Evolutionary conservation across 2,797 vertebrate species (phyloP), one percentile per base, ranked within the genome.

Genomic region (Molossus molossus): DNA sequence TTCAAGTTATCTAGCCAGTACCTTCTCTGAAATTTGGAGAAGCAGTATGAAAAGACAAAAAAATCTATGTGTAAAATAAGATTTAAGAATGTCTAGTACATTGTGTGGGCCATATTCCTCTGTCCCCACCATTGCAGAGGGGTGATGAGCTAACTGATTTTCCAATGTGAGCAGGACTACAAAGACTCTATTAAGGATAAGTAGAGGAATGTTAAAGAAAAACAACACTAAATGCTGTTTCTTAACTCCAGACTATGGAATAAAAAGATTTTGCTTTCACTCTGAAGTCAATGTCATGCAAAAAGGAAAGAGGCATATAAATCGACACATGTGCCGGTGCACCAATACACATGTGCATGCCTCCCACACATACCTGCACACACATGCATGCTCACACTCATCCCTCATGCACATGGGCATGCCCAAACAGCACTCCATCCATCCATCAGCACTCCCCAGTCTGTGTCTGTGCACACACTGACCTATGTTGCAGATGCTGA

Each of bases 241-340:
- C 58, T 80, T 82, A 94, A 65, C 9, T 55, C 48, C 33, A 80
- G 60, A 76, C 40, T 11, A 33, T 18, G n/a, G 33, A 83, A 84
- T 89, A 67, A 85, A 92, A 91, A 86, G 33, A 84, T 37, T 79
- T 93, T 45, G 17, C 45, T 93, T 94, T 86, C 55, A 27, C 37
- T 29, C 60, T 60, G 69, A 90, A 82, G 70, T 93, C 58, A 86
- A 21, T 62, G 21, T 67, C 89, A 50, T 15, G 10, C 29, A n/a
- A n/a, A 77, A 92, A 86, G 12, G 45, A 27, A 70, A 53, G 18
- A 77, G 14, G 33, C n/a, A 58, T 2, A 9, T 29, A 77, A 53
- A 53, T 53, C 40, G 45, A 72, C 37, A 69, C 18, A n/a, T 33
- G 40, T 50, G 29, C 10, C 29, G 27, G 0, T 37, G 40, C 50